phyloP scores from a whole-genome alignment of 92 coral and sea anemone species.

The Ricordea florida region DNA sequence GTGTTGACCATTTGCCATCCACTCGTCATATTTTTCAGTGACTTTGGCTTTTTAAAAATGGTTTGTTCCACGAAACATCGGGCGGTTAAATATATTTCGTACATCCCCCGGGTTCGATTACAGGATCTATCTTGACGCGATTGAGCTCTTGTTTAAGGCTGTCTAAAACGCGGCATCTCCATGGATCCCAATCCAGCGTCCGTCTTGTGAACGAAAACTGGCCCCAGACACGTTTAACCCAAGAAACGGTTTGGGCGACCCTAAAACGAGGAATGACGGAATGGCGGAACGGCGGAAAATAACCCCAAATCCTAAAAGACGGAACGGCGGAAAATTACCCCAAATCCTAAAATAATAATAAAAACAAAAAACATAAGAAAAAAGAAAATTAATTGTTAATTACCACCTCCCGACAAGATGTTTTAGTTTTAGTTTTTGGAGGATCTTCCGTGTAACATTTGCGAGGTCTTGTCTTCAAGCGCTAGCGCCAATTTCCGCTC shows the following conservation, averaged over 20 bases:
- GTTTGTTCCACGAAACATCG: slow-evolving; percentile 17
- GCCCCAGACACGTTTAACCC: slow-evolving; percentile 41
- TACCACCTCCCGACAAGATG: too few relatives aligned
- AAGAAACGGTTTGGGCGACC: slow-evolving; percentile 38
- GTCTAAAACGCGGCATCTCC: neutral
- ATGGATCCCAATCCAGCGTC: slow-evolving; percentile 30
- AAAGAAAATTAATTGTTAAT: too few relatives aligned
- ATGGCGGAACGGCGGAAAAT: too few relatives aligned
- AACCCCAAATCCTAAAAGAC: too few relatives aligned
- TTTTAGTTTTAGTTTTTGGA: too few relatives aligned
- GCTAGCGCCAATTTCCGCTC: too few relatives aligned
- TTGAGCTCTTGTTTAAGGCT: neutral
- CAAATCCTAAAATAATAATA: too few relatives aligned
- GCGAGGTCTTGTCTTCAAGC: too few relatives aligned
- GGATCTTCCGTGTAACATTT: too few relatives aligned
- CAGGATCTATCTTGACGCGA: neutral
- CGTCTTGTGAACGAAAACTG: slow-evolving; percentile 41
- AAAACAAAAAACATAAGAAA: too few relatives aligned
- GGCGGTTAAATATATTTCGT: slow-evolving; percentile 9
- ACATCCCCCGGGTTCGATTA: neutral
- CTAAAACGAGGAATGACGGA: too few relatives aligned
- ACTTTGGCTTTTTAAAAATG: slow-evolving; percentile 4
- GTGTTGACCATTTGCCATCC: slow-evolving; percentile 21
- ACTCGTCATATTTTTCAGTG: slow-evolving; percentile 9
- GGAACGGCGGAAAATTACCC: too few relatives aligned